Evolutionary conservation across 1,140 invertebrate species (phyloP).

Genomic region (Brevipalpus yothersi): DNA sequence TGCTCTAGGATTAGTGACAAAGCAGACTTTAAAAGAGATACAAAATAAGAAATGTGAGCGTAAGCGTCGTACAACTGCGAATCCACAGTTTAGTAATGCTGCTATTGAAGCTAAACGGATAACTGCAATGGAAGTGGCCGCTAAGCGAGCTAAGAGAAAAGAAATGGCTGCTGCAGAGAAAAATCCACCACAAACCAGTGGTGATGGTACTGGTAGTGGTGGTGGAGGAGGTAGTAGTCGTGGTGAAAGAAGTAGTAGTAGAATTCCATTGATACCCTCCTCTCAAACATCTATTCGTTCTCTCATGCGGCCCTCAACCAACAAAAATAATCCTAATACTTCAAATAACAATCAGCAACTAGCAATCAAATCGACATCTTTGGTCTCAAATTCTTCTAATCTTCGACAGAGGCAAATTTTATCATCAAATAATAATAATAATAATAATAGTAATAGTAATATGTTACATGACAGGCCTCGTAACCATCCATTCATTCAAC

Average conservation of each 20-base stretch:
- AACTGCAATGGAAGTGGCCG: slow-evolving; percentile 9
- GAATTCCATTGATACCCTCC: background rate
- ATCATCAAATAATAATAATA: background rate
- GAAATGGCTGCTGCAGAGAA: background rate
- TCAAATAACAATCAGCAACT: background rate
- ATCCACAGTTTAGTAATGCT: slow-evolving; percentile 19
- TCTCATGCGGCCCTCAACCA: background rate
- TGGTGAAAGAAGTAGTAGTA: background rate
- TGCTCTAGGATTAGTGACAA: slow-evolving; percentile 9
- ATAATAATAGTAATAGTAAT: background rate
- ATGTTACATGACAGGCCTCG: background rate
- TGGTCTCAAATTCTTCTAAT: background rate
- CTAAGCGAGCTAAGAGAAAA: slow-evolving; percentile 2
- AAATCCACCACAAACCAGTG: background rate
- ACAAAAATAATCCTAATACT: background rate
- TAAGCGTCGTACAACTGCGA: slow-evolving; percentile 21
- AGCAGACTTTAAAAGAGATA: slow-evolving; percentile 14
- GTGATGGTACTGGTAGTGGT: background rate
- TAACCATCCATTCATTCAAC: background rate
- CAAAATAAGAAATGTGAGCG: slow-evolving; percentile 17
- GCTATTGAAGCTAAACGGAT: slow-evolving; percentile 15
- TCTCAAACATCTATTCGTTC: background rate
- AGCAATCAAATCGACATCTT: background rate
- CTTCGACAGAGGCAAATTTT: background rate
- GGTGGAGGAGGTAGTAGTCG: background rate